Evolutionary conservation across 2,113 vertebrate genomes (phyloP).

Genomic region (Orycteropus afer): DNA sequence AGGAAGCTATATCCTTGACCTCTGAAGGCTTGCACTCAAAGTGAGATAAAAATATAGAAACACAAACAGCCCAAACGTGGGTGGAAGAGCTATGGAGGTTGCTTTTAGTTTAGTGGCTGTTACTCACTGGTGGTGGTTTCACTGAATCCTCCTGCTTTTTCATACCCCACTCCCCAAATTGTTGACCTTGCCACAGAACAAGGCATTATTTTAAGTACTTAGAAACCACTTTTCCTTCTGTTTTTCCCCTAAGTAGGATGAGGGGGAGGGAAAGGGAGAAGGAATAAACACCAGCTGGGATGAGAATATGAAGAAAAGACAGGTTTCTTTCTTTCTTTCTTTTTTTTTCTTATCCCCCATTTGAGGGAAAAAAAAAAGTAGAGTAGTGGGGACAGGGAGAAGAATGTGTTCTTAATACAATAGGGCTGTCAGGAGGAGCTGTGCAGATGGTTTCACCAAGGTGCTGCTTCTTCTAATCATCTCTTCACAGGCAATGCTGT

Average conservation of each 20-base stretch:
- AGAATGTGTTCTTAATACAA: constrained; percentile 29
- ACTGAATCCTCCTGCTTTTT: background rate
- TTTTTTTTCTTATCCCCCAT: too few species aligned
- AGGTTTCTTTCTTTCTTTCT: constrained; percentile 55
- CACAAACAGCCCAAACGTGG: background rate
- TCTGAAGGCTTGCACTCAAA: constrained; percentile 29
- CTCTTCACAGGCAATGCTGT: background rate
- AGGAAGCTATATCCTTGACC: background rate
- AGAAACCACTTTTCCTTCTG: constrained; percentile 20
- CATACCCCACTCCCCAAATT: background rate
- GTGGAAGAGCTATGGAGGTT: background rate
- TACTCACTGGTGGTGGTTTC: background rate
- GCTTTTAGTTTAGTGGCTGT: background rate
- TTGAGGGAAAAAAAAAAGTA: constrained; percentile 7
- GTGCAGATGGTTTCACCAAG: background rate
- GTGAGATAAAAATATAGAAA: constrained; percentile 42
- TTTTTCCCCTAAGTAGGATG: background rate
- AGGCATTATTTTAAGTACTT: constrained; percentile 38
- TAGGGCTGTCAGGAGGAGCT: background rate
- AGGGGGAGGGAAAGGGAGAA: constrained; percentile 36
- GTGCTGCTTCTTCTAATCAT: background rate
- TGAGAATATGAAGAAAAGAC: constrained; percentile 69
- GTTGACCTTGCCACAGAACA: background rate
- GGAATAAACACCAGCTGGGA: constrained; percentile 69
- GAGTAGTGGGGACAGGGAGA: constrained; percentile 37